A percentile compares a stretch with the other conserved stretches of the same genome.
Evolutionary conservation across 2,113 vertebrate genomes (phyloP).

Genomic region (Quiscalus mexicanus): DNA sequence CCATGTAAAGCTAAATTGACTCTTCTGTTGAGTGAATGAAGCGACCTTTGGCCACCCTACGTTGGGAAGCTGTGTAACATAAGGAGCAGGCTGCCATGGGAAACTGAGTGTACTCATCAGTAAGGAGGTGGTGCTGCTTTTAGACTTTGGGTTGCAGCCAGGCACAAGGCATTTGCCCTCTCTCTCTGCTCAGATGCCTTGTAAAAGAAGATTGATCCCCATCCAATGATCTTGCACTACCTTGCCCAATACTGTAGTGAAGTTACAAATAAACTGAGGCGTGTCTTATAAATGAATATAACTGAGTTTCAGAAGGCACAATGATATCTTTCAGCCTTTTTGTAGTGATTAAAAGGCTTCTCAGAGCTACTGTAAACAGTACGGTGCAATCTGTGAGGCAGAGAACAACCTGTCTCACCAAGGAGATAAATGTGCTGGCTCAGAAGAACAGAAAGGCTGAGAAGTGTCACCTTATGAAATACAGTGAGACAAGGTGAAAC

Average conservation of each 20-base stretch:
- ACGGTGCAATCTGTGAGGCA: neutral
- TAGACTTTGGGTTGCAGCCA: neutral
- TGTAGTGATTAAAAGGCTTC: neutral
- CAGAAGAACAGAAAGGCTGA: neutral
- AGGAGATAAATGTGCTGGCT: neutral
- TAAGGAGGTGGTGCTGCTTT: neutral
- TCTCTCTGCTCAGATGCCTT: neutral
- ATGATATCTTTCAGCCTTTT: neutral
- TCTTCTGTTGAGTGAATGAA: neutral
- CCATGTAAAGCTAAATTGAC: neutral
- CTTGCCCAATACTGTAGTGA: neutral
- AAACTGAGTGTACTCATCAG: fast-evolving
- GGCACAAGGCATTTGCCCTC: neutral
- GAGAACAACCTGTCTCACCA: neutral
- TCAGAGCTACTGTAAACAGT: neutral
- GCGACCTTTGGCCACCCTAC: neutral
- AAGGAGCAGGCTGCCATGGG: neutral
- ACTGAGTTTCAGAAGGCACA: neutral
- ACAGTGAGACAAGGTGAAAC: neutral
- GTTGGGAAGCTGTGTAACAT: neutral
- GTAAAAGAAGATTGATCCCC: neutral
- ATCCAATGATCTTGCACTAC: neutral
- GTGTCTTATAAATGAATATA: neutral
- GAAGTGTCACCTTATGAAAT: neutral
- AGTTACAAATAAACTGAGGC: neutral